Evolutionary conservation across 2,113 vertebrate genomes (phyloP).

Genomic region (Notechis scutatus): DNA sequence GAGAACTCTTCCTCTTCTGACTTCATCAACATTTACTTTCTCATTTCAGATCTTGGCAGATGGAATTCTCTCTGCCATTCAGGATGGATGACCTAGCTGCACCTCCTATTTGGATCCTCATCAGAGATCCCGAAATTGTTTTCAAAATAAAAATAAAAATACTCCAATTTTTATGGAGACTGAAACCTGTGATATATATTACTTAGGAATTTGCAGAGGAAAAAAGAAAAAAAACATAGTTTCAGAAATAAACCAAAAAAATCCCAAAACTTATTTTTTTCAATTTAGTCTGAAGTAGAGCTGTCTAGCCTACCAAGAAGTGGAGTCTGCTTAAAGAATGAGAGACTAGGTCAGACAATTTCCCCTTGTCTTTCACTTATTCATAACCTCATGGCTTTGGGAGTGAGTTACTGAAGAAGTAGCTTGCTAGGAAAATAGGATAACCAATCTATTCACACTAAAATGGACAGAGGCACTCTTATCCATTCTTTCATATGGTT

Average conservation of each 20-base stretch:
- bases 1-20: constrained; percentile 66
- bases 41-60: constrained; percentile 78
- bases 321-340: constrained; percentile 1
- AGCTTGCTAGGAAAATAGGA: background rate
- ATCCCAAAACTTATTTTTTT: constrained; percentile 52
- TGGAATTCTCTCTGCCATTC: constrained; percentile 74
- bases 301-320: constrained; percentile 2
- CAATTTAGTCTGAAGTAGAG: constrained; percentile 58
- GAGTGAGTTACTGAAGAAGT: background rate
- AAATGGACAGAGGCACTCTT: background rate
- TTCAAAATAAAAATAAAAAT: constrained; percentile 82
- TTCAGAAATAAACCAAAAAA: constrained; percentile 7
- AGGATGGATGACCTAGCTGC: constrained; percentile 67
- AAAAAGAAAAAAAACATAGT: background rate
- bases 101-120: background rate
- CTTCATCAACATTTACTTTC: constrained; percentile 81
- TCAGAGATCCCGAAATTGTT: constrained; percentile 69
- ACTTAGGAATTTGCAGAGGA: constrained; percentile 55
- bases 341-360: background rate
- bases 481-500: background rate
- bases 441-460: background rate
- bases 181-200: constrained; percentile 73
- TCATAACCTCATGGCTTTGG: background rate
- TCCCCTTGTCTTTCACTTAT: background rate
- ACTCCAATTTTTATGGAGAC: constrained; percentile 69